Evolutionary conservation across 2,113 vertebrate species (phyloP).

Genomic region (Tetraodon nigroviridis): DNA sequence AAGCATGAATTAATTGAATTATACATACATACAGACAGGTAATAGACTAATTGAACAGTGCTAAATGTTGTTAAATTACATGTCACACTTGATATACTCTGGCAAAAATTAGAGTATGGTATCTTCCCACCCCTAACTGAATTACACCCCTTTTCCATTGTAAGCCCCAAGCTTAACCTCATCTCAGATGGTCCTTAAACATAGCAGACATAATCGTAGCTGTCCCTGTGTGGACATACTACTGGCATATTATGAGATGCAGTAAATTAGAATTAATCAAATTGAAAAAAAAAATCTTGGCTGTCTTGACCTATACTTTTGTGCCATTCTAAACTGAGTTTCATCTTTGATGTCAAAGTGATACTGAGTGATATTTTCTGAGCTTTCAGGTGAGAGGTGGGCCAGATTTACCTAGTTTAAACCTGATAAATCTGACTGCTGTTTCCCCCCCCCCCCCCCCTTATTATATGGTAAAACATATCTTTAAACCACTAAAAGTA

Average conservation of each 20-base stretch:
- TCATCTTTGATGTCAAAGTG: constrained; percentile 24
- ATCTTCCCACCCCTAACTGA: constrained; percentile 51
- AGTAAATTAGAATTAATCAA: constrained; percentile 73
- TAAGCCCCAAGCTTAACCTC: constrained; percentile 57
- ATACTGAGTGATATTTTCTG: constrained; percentile 48
- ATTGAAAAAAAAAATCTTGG: too few relatives aligned
- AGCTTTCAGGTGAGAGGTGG: constrained; percentile 57
- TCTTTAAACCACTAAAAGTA: constrained; percentile 13
- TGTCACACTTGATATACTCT: constrained; percentile 40
- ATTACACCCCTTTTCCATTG: constrained; percentile 39
- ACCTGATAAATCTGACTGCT: constrained; percentile 8
- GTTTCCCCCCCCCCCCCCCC: neutral
- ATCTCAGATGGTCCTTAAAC: constrained; percentile 64
- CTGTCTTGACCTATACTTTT: neutral
- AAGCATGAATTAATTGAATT: neutral
- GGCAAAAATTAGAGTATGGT: constrained; percentile 31
- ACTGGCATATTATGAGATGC: constrained; percentile 64
- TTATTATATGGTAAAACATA: constrained; percentile 20
- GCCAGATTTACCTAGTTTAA: too few relatives aligned
- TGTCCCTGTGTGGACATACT: constrained; percentile 59
- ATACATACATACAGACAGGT: neutral
- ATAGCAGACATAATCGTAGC: constrained; percentile 67
- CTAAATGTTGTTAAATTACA: constrained; percentile 13
- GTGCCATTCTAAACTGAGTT: neutral
- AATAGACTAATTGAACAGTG: constrained; percentile 2